Evolutionary conservation across 1,140 invertebrate genomes (phyloP), one percentile per base, ranked within the genome.

Genomic region (Cylas formicarius): DNA sequence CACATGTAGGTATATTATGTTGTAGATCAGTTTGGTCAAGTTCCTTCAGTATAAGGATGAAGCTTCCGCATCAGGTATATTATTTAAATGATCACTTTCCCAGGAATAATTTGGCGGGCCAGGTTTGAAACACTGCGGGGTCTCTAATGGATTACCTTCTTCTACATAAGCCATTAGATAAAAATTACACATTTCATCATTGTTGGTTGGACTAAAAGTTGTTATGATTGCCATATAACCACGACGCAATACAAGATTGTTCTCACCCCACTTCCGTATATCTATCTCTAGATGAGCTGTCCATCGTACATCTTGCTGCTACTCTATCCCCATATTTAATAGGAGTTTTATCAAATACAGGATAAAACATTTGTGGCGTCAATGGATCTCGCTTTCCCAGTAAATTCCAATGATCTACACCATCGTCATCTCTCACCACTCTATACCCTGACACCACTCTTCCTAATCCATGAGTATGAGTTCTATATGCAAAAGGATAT

Each of bases 161-260:
- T 91, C 77, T 1, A 93, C 88, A 70, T 91, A 99, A 68, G 97
- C 98, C 92, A 99, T 97, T 13, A 99, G 67, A 69, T 99, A 99
- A 67, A 99, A 97, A 69, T 99, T 99, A 72, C 96, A 99, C 96
- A 99, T 99, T 72, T 99, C 96, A 63, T 99, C 91, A 14, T 84
- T 75, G 54, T 89, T 89, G 10, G 93, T 96, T 5, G 80, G 66
- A 1, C 89, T 88, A 64, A 32, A 63, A 61, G 26, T 22, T 11
- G 14, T 4, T 13, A 6, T 3, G 1, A 13, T 2, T 2, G 23
- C 8, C 4, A 11, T n/a, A n/a, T 38, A 6, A 27, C 6, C 21
- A 6, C 11, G 26, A 3, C 8, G 32, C 10, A 52, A 36, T 23
- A 27, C 2, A 42, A 48, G 35, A 71, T n/a, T n/a, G n/a, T n/a